Conservation (phyloP, 2,888 invertebrate species). For the Meiosimyza decipiens region DNA sequence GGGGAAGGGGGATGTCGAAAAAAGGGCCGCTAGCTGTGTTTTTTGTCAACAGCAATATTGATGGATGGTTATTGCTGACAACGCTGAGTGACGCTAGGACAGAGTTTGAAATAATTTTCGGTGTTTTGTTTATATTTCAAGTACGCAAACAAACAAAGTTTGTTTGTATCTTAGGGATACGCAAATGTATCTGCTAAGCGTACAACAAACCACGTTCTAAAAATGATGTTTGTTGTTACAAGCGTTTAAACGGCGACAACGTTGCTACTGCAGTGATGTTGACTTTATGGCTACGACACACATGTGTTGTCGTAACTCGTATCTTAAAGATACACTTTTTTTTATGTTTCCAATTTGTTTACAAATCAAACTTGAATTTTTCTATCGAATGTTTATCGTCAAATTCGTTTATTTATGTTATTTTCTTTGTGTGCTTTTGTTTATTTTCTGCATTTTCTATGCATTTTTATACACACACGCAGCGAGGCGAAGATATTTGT, state of each 20-base stretch:
- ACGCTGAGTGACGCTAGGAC: not conserved
- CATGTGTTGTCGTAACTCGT: slow-evolving; percentile 7
- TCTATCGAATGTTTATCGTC: not conserved
- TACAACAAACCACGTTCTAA: too few species aligned
- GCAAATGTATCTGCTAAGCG: too few species aligned
- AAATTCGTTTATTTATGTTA: slow-evolving; percentile 6
- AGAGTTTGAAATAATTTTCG: too few species aligned
- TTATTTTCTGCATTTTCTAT: slow-evolving; percentile 27
- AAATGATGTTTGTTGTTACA: too few species aligned
- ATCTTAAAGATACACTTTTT: not conserved
- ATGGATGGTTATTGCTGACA: not conserved
- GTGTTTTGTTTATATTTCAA: too few species aligned
- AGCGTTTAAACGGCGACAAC: too few species aligned
- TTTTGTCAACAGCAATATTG: not conserved
- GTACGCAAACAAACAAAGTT: slow-evolving; percentile 1
- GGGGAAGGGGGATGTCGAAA: too few species aligned
- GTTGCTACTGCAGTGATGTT: not conserved
- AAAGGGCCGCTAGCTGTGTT: too few species aligned
- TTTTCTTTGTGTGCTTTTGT: not conserved
- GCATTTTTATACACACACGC: slow-evolving; percentile 10
- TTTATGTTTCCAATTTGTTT: slow-evolving; percentile 9
- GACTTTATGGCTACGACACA: slow-evolving; percentile 15
- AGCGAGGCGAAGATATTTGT: too few species aligned
- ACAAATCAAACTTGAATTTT: slow-evolving; percentile 24
- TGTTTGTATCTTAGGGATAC: not conserved